phyloP scores from a whole-genome alignment of 2,113 vertebrate species.

The Tympanuchus pallidicinctus region DNA sequence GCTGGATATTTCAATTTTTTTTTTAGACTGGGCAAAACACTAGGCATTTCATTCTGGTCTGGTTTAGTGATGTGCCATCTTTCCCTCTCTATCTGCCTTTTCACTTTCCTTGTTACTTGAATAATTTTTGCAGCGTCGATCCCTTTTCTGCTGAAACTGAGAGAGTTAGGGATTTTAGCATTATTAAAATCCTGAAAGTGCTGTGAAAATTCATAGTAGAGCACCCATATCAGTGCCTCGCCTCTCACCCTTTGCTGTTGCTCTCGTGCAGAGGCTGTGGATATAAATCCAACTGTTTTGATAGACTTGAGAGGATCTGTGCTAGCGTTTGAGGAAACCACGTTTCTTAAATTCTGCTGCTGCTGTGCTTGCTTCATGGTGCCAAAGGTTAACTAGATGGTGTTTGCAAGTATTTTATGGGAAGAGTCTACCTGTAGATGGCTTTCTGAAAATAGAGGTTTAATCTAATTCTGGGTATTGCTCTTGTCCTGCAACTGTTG shows the following conservation, averaged over 20 bases:
- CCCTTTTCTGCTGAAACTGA: background rate
- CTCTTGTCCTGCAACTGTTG: background rate
- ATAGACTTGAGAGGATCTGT: background rate
- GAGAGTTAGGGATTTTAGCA: background rate
- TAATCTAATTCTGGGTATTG: background rate
- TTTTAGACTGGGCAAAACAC: background rate
- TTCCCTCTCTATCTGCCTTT: background rate
- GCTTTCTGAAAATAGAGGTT: background rate
- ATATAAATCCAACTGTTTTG: background rate
- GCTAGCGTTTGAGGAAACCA: background rate
- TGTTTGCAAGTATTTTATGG: background rate
- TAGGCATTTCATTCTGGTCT: background rate
- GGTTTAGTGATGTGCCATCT: background rate
- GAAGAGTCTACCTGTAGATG: background rate
- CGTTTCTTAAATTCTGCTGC: background rate
- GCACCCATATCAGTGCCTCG: accelerated
- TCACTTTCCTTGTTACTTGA: background rate
- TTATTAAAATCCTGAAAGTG: background rate
- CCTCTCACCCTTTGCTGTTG: background rate
- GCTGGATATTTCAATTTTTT: background rate
- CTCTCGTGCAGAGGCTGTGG: background rate
- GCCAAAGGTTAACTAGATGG: background rate
- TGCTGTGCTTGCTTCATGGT: background rate
- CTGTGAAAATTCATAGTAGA: background rate
- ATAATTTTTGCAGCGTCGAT: background rate